Evolutionary conservation across 2,113 vertebrate genomes (phyloP).

Genomic region (Oryzias curvinotus): DNA sequence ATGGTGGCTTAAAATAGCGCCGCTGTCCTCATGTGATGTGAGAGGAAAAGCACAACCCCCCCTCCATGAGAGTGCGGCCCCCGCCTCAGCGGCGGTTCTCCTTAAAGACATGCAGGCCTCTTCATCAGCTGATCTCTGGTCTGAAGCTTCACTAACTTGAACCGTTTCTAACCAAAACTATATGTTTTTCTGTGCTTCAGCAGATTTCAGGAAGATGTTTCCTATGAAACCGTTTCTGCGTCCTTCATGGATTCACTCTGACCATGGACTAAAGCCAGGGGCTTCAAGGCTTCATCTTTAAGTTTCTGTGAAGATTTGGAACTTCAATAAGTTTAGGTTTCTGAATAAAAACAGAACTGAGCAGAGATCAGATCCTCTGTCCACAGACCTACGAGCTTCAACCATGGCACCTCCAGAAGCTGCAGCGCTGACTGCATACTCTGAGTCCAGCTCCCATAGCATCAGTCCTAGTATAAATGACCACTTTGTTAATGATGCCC

Average conservation of each 20-base stretch:
- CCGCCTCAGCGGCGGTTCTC: slow-evolving; percentile 44
- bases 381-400: slow-evolving; percentile 14
- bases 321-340: slow-evolving; percentile 52
- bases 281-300: slow-evolving; percentile 32
- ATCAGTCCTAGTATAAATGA: too few relatives aligned
- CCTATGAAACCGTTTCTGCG: too few relatives aligned
- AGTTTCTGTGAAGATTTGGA: slow-evolving; percentile 72
- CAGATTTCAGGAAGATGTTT: too few relatives aligned
- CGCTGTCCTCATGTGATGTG: slow-evolving; percentile 48
- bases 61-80: slow-evolving; percentile 52
- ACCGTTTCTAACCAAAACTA: too few relatives aligned
- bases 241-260: too few relatives aligned
- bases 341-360: slow-evolving; percentile 62
- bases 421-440: slow-evolving; percentile 39
- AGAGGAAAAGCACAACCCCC: slow-evolving; percentile 49
- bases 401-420: slow-evolving; percentile 37
- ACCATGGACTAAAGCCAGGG: too few relatives aligned
- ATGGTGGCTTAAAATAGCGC: slow-evolving; percentile 65
- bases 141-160: too few relatives aligned
- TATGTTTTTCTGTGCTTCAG: too few relatives aligned
- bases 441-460: too few relatives aligned
- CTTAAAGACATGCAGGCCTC: slow-evolving; percentile 32
- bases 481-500: too few relatives aligned
- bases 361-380: slow-evolving; percentile 47
- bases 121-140: too few relatives aligned